phyloP scores from a whole-genome alignment of 2,113 vertebrate genomes.

The Symphodus melops region DNA sequence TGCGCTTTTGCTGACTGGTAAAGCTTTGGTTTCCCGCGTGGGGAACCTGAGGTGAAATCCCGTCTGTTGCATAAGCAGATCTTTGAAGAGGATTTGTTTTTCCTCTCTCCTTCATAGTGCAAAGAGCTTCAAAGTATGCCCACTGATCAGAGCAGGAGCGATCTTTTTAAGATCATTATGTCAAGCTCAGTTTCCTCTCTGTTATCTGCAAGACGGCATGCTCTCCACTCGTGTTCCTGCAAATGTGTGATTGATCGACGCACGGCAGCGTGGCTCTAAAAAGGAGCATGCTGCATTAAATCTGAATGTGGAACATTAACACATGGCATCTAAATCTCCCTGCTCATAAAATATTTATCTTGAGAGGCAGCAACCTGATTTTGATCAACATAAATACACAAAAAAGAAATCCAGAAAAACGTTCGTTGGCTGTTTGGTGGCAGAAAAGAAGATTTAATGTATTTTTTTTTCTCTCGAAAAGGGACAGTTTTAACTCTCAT shows the following conservation, averaged over 20 bases:
- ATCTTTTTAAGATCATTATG: conserved; percentile 24
- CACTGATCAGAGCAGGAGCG: conserved; percentile 38
- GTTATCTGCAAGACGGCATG: conserved; percentile 11
- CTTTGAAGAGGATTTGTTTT: conserved; percentile 36
- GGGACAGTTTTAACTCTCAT: background rate
- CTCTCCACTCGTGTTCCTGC: background rate
- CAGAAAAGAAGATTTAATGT: background rate
- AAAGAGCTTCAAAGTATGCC: conserved; percentile 46
- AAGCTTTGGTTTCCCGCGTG: conserved; percentile 47
- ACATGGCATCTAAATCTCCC: conserved; percentile 3
- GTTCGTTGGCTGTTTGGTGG: conserved; percentile 10
- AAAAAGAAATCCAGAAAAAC: conserved; percentile 11
- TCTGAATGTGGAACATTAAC: too few relatives aligned
- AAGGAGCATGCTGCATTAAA: background rate
- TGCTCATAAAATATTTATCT: conserved; percentile 43
- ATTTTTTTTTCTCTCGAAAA: background rate
- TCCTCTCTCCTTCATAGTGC: background rate
- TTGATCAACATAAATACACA: conserved; percentile 43
- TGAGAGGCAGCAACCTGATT: conserved; percentile 18
- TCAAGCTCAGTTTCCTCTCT: background rate
- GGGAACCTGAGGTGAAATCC: conserved; percentile 49
- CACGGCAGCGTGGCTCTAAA: background rate
- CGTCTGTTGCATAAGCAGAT: conserved; percentile 50
- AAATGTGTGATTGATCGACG: conserved; percentile 23
- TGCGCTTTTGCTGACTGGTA: conserved; percentile 49